Base-by-base conservation (phyloP, 2,797 vertebrate genomes). In the Simalia tracyae region DNA sequence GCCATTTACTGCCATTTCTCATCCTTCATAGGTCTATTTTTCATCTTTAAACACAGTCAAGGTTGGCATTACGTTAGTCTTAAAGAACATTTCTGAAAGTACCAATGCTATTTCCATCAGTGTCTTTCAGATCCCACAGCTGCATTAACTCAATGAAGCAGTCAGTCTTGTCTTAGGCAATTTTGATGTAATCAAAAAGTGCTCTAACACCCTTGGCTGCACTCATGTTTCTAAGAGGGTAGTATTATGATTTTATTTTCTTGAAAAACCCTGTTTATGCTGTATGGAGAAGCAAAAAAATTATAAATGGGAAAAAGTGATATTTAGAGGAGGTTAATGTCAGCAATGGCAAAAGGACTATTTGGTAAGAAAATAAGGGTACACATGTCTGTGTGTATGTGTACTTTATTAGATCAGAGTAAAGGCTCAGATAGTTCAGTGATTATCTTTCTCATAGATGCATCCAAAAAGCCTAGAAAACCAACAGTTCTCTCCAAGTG, bases 151-250 rank as follows among this genome's bases (percentile, higher is more conserved):
- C 93, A 95, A 84, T 90, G 95, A 94, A 95, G 92, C 91, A 95
- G 94, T 94, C 93, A 92, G 66, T 95, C 92, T 93, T 96, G 92
- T 96, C 94, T 95, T 92, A 95, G 93, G 81, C 63, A 95, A 93
- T 95, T 95, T 94, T 95, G 64, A 72, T 91, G 91, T 94, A 95
- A 96, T 95, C 94, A 96, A 94, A 93, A 90, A 86, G 89, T 91
- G 46, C 92, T 95, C 84, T 94, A 93, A 95, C 93, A 95, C 86
- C 68, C 87, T 92, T 95, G 92, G 91, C 94, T 94, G 92, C 91
- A 95, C 68, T 95, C 92, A 50, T 56, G 66, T 87, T 95, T 96
- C 93, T 94, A 88, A 94, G 89, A 92, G 89, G 60, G 93, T 42
- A 93, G 93, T 64, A 94, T 92, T 94, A 93, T 0, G 42, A 3